Evolutionary conservation across 2,797 vertebrate species (phyloP).

Genomic region (Novumbra hubbsi): DNA sequence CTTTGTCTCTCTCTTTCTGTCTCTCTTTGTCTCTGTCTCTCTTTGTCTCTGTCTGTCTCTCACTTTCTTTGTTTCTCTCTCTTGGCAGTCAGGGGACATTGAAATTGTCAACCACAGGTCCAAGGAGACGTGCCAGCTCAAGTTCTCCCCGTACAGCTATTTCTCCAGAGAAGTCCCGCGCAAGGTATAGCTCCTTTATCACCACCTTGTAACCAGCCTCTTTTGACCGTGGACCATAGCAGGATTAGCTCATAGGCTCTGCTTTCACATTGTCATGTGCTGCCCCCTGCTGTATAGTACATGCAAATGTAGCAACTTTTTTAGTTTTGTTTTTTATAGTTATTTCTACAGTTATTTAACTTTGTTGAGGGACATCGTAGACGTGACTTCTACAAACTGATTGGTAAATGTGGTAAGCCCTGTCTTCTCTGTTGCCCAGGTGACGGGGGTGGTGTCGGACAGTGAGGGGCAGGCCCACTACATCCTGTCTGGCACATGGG

Average conservation of each 20-base stretch:
- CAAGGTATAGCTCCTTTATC: constrained; percentile 78
- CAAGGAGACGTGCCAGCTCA: constrained; percentile 96
- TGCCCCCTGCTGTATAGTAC: constrained; percentile 59
- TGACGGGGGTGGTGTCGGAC: constrained; percentile 91
- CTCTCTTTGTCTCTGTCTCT: background rate
- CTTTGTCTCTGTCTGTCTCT: background rate
- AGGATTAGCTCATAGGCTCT: constrained; percentile 25
- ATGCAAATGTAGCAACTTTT: constrained; percentile 3
- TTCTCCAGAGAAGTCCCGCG: constrained; percentile 96
- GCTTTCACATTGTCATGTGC: constrained; percentile 34
- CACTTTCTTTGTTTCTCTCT: constrained; percentile 24
- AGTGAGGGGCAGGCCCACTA: constrained; percentile 84
- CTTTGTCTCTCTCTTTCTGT: background rate
- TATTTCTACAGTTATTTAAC: background rate
- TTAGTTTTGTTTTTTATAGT: background rate
- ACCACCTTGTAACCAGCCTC: background rate
- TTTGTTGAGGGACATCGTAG: background rate
- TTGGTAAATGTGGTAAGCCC: background rate
- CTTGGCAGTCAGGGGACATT: constrained; percentile 91
- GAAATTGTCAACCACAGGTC: constrained; percentile 96
- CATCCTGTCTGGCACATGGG: constrained; percentile 92
- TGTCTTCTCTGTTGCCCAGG: constrained; percentile 66
- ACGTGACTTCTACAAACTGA: background rate
- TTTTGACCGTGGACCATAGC: constrained; percentile 1
- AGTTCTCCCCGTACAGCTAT: constrained; percentile 98